Evolutionary conservation across 2,797 vertebrate genomes (phyloP).

Genomic region (Chrosomus eos): DNA sequence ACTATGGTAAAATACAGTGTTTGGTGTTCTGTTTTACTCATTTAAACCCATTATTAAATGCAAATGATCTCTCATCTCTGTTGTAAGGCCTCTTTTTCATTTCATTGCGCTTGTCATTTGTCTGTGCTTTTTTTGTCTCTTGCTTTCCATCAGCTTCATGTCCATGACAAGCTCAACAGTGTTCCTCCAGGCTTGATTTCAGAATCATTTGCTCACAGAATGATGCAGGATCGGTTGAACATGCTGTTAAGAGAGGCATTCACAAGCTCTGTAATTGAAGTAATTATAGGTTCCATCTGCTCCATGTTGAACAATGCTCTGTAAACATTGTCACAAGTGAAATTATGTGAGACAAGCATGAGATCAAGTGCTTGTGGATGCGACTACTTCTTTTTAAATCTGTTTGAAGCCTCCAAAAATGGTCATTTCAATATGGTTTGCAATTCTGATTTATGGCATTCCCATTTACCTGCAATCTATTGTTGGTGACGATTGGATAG

Average conservation of each 20-base stretch:
- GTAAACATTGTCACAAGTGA: slow-evolving; percentile 56
- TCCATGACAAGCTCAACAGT: slow-evolving; percentile 9
- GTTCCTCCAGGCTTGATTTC: slow-evolving; percentile 46
- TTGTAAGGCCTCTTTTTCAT: not conserved
- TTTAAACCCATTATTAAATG: not conserved
- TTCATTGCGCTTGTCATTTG: not conserved
- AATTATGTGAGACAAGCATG: slow-evolving; percentile 32
- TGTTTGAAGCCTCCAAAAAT: slow-evolving; percentile 30
- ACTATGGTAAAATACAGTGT: not conserved
- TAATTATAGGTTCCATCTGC: slow-evolving; percentile 61
- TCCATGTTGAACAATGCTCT: slow-evolving; percentile 53
- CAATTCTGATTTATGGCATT: slow-evolving; percentile 25
- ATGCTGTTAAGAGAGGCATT: slow-evolving; percentile 53
- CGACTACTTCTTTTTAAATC: slow-evolving; percentile 12
- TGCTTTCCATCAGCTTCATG: not conserved
- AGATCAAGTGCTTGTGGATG: slow-evolving; percentile 33
- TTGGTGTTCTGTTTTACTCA: not conserved
- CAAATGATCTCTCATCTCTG: not conserved
- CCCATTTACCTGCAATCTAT: slow-evolving; percentile 4
- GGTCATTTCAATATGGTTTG: slow-evolving; percentile 18
- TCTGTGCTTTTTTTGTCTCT: not conserved
- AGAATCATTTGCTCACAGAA: slow-evolving; percentile 54
- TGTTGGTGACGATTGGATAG: not conserved
- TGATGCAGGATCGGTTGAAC: slow-evolving; percentile 57
- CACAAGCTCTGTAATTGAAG: slow-evolving; percentile 62